Conservation (phyloP, 2,113 vertebrate species). For the Helogale parvula region DNA sequence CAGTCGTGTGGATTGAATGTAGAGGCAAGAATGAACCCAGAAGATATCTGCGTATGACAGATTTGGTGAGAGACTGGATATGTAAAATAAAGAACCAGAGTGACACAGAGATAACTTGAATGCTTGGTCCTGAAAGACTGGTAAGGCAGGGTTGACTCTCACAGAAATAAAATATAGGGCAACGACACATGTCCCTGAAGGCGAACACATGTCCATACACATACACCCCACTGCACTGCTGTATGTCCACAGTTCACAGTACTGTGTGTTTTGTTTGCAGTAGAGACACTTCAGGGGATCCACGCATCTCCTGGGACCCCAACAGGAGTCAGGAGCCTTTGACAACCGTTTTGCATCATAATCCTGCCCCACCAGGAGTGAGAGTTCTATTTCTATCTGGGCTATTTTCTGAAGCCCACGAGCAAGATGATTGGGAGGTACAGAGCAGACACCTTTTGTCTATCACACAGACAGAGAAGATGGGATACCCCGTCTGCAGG, state of each 20-base stretch:
- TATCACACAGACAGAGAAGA: background rate
- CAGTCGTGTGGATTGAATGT: too few relatives aligned
- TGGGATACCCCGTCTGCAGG: background rate
- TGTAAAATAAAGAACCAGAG: background rate
- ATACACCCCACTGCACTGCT: accelerated
- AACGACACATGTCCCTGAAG: too few relatives aligned
- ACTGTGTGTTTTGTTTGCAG: background rate
- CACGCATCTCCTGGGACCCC: background rate
- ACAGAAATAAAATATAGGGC: background rate
- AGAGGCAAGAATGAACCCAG: background rate
- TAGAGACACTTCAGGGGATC: background rate
- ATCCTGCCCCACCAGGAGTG: background rate
- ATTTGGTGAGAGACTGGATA: background rate
- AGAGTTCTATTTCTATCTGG: background rate
- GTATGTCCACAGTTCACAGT: background rate
- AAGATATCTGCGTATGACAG: background rate
- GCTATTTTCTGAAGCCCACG: background rate
- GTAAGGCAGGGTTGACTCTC: background rate
- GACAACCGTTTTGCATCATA: background rate
- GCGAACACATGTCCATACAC: background rate
- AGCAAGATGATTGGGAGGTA: background rate
- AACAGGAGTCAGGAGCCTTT: background rate
- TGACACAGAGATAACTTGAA: background rate
- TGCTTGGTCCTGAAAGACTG: background rate
- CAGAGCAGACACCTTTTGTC: background rate